phyloP scores from a whole-genome alignment of 1,140 invertebrate species.

The Caenorhabditis elegans region DNA sequence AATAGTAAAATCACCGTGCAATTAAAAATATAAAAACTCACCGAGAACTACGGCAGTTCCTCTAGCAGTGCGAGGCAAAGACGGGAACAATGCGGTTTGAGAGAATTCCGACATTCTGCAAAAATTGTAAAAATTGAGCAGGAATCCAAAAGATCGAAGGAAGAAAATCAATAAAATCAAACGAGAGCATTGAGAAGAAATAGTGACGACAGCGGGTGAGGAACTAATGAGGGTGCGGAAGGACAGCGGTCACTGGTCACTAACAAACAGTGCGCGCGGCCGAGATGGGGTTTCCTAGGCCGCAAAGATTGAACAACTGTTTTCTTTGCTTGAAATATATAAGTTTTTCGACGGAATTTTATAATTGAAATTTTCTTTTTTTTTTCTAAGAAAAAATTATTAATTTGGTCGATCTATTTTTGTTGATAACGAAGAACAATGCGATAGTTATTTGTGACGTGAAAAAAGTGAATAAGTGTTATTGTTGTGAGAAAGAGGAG shows the following conservation, averaged over 20 bases:
- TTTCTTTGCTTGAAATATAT: too few relatives aligned
- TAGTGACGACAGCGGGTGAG: not conserved
- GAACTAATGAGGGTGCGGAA: not conserved
- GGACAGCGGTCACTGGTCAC: not conserved
- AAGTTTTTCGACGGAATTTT: too few relatives aligned
- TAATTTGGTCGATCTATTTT: too few relatives aligned
- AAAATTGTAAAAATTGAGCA: not conserved
- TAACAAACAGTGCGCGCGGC: not conserved
- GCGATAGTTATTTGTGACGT: not conserved
- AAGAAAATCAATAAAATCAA: not conserved
- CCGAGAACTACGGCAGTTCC: not conserved
- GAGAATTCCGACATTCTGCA: conserved; percentile 18
- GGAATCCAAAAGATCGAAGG: too few relatives aligned
- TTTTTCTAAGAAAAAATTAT: too few relatives aligned
- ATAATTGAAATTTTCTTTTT: too few relatives aligned
- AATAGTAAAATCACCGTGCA: too few relatives aligned
- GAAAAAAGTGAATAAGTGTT: not conserved
- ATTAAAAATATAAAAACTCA: not conserved
- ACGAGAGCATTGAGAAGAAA: not conserved
- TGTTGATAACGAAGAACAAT: too few relatives aligned
- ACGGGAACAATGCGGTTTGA: conserved; percentile 6
- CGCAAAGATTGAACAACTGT: too few relatives aligned
- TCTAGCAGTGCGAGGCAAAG: not conserved
- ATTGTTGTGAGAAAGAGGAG: conserved; percentile 31
- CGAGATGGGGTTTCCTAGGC: not conserved